Conservation (phyloP, 2,888 invertebrate genomes). For the Watsonalla binaria region DNA sequence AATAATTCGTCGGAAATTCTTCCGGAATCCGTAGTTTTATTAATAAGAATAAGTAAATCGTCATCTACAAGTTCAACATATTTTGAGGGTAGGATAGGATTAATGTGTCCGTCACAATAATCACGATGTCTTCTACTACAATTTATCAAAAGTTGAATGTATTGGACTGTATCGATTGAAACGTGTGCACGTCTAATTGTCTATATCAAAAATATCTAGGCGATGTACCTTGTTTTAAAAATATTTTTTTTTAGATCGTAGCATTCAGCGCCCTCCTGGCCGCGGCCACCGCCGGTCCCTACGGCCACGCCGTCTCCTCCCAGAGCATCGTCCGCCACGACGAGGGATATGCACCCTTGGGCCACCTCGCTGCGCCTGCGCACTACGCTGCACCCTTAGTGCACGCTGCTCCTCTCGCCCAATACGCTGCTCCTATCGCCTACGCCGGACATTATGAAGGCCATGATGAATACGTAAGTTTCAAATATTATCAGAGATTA, state of each 20-base stretch:
- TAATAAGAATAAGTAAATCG: too few species aligned
- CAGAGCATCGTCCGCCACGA: constrained; percentile 61
- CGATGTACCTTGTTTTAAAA: not conserved
- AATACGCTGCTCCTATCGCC: constrained; percentile 29
- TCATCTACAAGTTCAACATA: too few species aligned
- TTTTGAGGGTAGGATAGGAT: too few species aligned
- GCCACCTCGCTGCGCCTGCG: constrained; percentile 29
- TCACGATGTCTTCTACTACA: too few species aligned
- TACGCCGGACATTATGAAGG: constrained; percentile 22
- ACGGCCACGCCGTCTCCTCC: constrained; percentile 57
- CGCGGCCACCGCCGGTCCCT: constrained; percentile 64
- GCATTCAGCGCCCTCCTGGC: constrained; percentile 62
- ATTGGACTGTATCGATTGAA: too few species aligned
- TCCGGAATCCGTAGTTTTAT: not conserved
- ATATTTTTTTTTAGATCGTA: constrained; percentile 49
- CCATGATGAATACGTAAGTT: constrained; percentile 49
- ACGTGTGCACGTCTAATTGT: too few species aligned
- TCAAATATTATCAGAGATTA: constrained; percentile 5
- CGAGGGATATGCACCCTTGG: constrained; percentile 32
- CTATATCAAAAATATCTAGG: constrained; percentile 7
- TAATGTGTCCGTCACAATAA: too few species aligned
- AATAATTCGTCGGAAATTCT: too few species aligned
- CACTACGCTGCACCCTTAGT: constrained; percentile 39
- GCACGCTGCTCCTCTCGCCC: constrained; percentile 33
- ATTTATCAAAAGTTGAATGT: too few species aligned